Base-by-base conservation (phyloP, 2,888 invertebrate genomes). In the Apantesis nais region DNA sequence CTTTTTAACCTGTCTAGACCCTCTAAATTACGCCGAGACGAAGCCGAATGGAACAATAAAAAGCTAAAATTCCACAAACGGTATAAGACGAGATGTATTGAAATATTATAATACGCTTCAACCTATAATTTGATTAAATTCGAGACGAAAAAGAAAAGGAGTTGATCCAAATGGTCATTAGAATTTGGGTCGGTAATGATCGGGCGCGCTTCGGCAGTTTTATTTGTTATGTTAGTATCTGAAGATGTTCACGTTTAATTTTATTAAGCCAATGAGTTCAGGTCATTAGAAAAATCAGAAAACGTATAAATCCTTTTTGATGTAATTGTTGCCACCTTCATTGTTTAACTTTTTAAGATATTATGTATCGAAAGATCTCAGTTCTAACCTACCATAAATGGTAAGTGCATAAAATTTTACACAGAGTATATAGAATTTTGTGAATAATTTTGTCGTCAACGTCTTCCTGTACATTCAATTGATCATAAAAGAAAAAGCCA, bases 91-190 rank as follows among this genome's bases (percentile, higher is more conserved):
- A 89, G 90, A 89, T 85, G 89, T 92, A 94, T 93, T 93, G 94
- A 93, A 95, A 94, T 94, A 94, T 94, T 95, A 94, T 93, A 94
- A 94, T 91, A 90, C 87, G 87, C 89, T 88, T 89, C 86, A 94
- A 94, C 94, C 93, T 94, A 94, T 95, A 95, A 95, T 95, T 95
- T 95, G 93, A 94, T 95, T 93, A 95, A 94, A 93, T 90, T 92
- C 88, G 87, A 88, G 86, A 85, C 88, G 86, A 91, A 93, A 92
- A 93, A 92, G 90, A 93, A 92, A 91, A 93, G 88, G 85, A 91
- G 86, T 88, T 81, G 88, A 93, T 90, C 88, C 89, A 91, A 92
- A 92, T 89, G 91, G 87, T 93, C 94, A 93, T 94, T 93, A 94
- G 93, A 89, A 90, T 92, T 90, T 85, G 93, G 94, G 92, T 91